Base-by-base conservation (phyloP, 2,888 invertebrate genomes). In the Belgica antarctica region DNA sequence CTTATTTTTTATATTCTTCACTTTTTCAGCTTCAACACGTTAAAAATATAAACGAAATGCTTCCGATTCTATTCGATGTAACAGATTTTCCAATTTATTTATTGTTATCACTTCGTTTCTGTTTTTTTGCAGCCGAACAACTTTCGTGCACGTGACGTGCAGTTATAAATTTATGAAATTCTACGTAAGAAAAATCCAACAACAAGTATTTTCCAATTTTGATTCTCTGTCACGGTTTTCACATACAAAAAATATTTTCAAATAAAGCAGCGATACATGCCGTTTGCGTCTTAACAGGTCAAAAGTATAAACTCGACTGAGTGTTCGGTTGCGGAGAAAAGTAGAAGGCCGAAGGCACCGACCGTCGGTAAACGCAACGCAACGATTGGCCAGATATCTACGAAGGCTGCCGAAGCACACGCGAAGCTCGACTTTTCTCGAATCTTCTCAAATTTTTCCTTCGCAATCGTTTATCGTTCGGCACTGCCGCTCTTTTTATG, bases 291-390 rank as follows among this genome's bases (percentile, higher is more conserved):
- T 68, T 57, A 31, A 68, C 28, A 52, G 68, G 10, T 68, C 57
- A 24, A 68, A 57, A 52, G 68, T 68, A 34, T 19, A 68, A 68
- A 68, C 68, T 68, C 68, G 68, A 68, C 68, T 68, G 68, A 68
- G 15, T 25, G 12, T 27, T 65, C 65, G 65, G 12, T 15, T 41
- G 27, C 28, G 57, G 52, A 52, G 52, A 52, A 52, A 52, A 41
- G 41, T 63, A 22, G 63, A 63, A 46, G 28, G 27, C 25, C 47
- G 17, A n/a, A 28, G 22, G n/a, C 17, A 52, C 52, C 52, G 52
- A 52, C 17, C 12, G 52, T 17, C 22, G 22, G 19, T 5, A 22
- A 7, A n/a, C 31, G 63, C 22, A 63, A 10, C 22, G 41, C 15
- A 41, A 41, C 47, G 17, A 65, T 65, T 65, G 65, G 65, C 41